These are phyloP conservation scores for Papilio gigon DNA, from an alignment of 2,888 invertebrate genomes.

Conservation along the genomic window DNA sequence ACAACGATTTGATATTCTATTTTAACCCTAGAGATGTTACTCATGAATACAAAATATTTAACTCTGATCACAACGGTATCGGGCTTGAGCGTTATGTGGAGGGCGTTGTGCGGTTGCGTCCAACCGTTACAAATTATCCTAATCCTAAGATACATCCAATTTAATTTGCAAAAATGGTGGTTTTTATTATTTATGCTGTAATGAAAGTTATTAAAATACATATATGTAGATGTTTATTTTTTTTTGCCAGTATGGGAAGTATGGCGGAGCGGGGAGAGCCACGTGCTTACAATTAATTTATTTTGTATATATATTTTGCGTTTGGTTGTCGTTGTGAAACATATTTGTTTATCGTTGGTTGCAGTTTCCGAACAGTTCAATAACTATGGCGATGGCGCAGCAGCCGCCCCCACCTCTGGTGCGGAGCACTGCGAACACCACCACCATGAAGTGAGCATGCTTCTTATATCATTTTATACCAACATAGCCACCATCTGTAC, in stretches of 20 bases:
- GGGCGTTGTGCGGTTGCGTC: too few species aligned
- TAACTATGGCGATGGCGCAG: conserved; percentile 80
- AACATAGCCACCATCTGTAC: not conserved
- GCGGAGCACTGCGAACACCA: conserved; percentile 79
- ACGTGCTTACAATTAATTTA: not conserved
- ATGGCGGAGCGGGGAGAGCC: not conserved
- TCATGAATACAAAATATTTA: too few species aligned
- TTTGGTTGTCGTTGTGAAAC: conserved; percentile 47
- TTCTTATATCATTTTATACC: conserved; percentile 41
- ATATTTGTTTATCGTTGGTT: conserved; percentile 69
- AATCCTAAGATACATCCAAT: too few species aligned
- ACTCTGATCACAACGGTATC: too few species aligned
- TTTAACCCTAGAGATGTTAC: too few species aligned
- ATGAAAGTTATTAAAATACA: too few species aligned
- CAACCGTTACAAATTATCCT: too few species aligned
- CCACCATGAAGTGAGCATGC: conserved; percentile 78
- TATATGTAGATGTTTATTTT: not conserved
- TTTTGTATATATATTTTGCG: conserved; percentile 17
- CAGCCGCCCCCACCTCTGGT: conserved; percentile 82
- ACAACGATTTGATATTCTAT: too few species aligned
- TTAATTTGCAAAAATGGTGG: too few species aligned
- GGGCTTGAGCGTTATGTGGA: too few species aligned
- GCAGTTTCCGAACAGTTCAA: conserved; percentile 80
- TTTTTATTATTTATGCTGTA: too few species aligned
- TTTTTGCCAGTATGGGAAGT: not conserved